Percentiles rank a stretch among this genome's conserved stretches.
Evolutionary conservation across 2,888 invertebrate genomes (phyloP).

Genomic region (Lingula anatina): DNA sequence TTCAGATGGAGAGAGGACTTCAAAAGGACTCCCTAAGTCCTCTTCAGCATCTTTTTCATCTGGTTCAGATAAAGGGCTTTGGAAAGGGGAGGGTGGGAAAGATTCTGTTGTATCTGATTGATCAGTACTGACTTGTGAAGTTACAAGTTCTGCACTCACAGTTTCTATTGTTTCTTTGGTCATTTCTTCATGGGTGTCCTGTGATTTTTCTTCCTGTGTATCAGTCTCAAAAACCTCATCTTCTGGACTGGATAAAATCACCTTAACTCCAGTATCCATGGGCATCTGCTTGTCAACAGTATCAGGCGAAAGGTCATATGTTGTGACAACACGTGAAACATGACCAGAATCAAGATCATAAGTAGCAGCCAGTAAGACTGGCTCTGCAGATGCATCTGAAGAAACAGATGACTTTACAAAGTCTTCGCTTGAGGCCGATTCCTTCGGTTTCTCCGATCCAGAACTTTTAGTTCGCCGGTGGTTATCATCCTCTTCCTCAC

Average conservation of each 20-base stretch:
- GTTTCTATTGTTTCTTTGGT: slow-evolving; percentile 17
- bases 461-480: no score
- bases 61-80: slow-evolving; percentile 5
- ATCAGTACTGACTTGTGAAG: neutral
- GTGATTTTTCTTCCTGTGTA: slow-evolving; percentile 29
- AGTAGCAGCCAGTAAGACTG: slow-evolving; percentile 83
- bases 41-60: slow-evolving; percentile 11
- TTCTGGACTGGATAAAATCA: slow-evolving; percentile 50
- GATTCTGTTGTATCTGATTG: slow-evolving; percentile 1
- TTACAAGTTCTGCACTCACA: neutral
- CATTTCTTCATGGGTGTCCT: slow-evolving; percentile 11
- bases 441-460: no score
- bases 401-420: slow-evolving; percentile 53
- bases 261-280: slow-evolving; percentile 53
- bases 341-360: slow-evolving; percentile 62
- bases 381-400: slow-evolving; percentile 78
- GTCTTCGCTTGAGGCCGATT: slow-evolving; percentile 34
- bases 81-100: slow-evolving; percentile 21
- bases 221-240: slow-evolving; percentile 53
- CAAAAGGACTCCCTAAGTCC: slow-evolving; percentile 39
- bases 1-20: slow-evolving; percentile 37
- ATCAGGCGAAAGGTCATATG: slow-evolving; percentile 47
- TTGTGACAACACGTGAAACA: slow-evolving; percentile 52
- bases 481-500: no score
- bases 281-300: slow-evolving; percentile 58